These are phyloP conservation scores for Meloidogyne floridensis DNA, from an alignment of 1,140 invertebrate genomes.

Conservation along the genomic window DNA sequence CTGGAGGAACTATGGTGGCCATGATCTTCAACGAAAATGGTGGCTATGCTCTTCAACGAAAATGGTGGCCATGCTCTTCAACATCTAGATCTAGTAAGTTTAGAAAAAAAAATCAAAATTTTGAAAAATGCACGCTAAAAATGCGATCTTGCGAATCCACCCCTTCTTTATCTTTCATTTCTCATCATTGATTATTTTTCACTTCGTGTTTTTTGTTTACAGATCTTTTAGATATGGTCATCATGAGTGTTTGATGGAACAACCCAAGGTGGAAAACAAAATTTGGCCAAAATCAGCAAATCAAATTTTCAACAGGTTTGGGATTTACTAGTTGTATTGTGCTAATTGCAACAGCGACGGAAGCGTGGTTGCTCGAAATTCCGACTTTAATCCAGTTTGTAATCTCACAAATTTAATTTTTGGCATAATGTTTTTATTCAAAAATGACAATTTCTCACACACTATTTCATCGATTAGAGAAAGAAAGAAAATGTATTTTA, in stretches of 20 bases:
- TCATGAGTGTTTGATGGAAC: not conserved
- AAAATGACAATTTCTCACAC: no score
- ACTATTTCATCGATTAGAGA: no score
- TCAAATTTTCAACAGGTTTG: no score
- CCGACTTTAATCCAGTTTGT: no score
- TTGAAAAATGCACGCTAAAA: not conserved
- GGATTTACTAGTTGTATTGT: not conserved
- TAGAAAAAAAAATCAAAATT: not conserved
- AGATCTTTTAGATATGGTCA: not conserved
- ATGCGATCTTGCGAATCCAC: not conserved
- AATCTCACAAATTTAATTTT: no score
- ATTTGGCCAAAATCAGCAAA: no score
- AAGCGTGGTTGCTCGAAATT: slow-evolving; percentile 63
- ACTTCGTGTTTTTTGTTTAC: not conserved
- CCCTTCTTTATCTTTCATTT: not conserved
- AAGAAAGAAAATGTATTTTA: no score
- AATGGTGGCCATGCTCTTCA: not conserved
- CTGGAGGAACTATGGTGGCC: no score
- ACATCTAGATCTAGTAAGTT: not conserved
- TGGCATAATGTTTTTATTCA: no score
- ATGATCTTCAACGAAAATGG: no score
- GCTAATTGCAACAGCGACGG: no score
- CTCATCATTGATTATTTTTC: not conserved
- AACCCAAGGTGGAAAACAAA: no score
- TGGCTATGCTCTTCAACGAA: not conserved